Evolutionary conservation across 2,113 vertebrate species (phyloP).

Genomic region (Falcunculus frontatus): DNA sequence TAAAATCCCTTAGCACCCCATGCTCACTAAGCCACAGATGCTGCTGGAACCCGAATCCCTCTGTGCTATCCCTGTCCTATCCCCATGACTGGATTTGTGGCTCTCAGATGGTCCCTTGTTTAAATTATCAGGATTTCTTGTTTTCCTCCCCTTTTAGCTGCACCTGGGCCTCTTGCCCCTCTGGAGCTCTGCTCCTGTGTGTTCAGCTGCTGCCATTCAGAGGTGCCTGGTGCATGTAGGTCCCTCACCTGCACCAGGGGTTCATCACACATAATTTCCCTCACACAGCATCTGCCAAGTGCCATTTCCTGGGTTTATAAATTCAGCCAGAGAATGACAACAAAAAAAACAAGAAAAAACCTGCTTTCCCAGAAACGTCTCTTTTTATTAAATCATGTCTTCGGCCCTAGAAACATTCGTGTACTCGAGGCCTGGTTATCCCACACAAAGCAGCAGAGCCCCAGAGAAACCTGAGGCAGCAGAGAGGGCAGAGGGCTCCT

Average conservation of each 20-base stretch:
- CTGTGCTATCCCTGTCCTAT: background rate
- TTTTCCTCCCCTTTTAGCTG: background rate
- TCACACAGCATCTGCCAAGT: background rate
- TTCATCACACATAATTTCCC: background rate
- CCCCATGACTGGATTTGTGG: background rate
- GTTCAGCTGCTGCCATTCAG: background rate
- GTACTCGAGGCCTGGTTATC: background rate
- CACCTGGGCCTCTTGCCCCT: background rate
- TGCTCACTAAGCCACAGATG: background rate
- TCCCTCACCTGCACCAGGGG: background rate
- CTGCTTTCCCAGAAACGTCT: background rate
- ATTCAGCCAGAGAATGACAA: background rate
- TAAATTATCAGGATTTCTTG: background rate
- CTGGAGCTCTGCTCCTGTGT: background rate
- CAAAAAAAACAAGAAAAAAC: background rate
- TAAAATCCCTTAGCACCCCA: background rate
- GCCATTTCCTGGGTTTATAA: background rate
- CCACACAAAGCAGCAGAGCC: background rate
- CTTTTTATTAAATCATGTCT: conserved; percentile 47
- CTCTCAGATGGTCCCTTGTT: background rate
- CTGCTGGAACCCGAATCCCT: background rate
- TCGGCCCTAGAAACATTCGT: background rate
- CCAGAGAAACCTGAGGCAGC: background rate
- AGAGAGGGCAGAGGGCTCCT: background rate
- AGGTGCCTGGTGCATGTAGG: accelerated